Evolutionary conservation across 2,797 vertebrate species (phyloP), one percentile per base, ranked within the genome.

Genomic region (Pangasius krempfi): DNA sequence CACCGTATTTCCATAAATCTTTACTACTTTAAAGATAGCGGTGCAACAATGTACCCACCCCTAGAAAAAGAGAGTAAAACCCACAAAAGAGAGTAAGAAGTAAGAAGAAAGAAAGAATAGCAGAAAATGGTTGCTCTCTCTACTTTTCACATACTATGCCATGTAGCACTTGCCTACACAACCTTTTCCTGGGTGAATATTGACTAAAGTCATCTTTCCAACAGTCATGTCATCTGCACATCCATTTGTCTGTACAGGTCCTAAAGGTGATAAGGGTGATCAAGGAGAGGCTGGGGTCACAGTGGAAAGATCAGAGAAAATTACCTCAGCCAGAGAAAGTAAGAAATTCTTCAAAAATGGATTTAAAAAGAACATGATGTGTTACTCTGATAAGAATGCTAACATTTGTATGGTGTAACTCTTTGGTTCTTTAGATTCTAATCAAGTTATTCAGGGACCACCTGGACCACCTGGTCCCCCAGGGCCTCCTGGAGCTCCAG

Each of bases 391-490:
- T 1, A 66, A 14, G 20, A 47, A 60, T 72, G 13, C 5, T 52
- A 62, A 72, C 4, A 27, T 37, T 54, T 83, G 12, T 25, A n/a
- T 78, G 0, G 3, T 79, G 20, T 85, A 73, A 81, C 72, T 79
- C 50, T 94, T 92, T 89, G 72, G 89, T 56, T 30, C 90, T 7
- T 56, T 44, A 64, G 90, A 88, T 89, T 9, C 2, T 25, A 82
- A 89, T 50, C 50, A 62, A 27, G 94, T 93, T 33, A 91, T 89
- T 64, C 92, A 95, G 50, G 92, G 96, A 72, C 96, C 95, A 1
- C 95, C 96, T 1, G 98, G 98, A 0, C 97, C 96, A 79, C 97
- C 96, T 5, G 97, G 97, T 50, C 94, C 93, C 33, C 95, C 95
- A 92, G 93, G 93, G 7, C 78, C 86, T 75, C 94, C 95, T 89